Percentiles rank a stretch among this genome's conserved stretches.
Evolutionary conservation across 2,888 invertebrate genomes (phyloP).

Genomic region (Campopleginae sp.): DNA sequence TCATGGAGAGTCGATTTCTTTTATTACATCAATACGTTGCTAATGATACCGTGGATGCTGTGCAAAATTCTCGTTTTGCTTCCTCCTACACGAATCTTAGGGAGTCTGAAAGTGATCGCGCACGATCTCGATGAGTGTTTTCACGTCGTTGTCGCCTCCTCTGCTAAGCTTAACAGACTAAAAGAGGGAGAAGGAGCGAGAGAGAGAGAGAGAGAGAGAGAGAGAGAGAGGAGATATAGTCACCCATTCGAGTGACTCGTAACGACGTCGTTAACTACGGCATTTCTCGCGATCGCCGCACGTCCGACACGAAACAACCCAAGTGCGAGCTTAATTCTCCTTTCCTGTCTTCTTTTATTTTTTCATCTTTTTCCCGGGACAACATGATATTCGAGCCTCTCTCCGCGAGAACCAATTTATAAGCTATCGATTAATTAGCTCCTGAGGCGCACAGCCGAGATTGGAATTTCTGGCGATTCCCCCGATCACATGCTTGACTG

Average conservation of each 20-base stretch:
- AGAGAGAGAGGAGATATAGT: constrained; percentile 41
- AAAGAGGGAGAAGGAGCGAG: neutral
- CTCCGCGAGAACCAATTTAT: constrained; percentile 55
- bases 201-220: constrained; percentile 14
- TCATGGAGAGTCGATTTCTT: neutral
- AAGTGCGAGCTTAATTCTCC: constrained; percentile 59
- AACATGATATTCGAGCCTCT: constrained; percentile 33
- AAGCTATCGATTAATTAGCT: constrained; percentile 66
- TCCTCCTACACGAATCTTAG: constrained; percentile 53
- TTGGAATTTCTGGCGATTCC: constrained; percentile 61
- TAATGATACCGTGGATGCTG: constrained; percentile 22
- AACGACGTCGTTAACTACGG: constrained; percentile 71
- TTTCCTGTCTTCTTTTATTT: constrained; percentile 29
- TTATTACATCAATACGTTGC: neutral
- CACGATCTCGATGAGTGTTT: constrained; percentile 53
- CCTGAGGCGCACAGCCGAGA: constrained; percentile 49
- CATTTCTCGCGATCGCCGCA: constrained; percentile 62
- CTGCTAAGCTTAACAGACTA: constrained; percentile 7
- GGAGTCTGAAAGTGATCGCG: constrained; percentile 41
- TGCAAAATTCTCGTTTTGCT: constrained; percentile 40
- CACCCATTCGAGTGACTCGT: constrained; percentile 64
- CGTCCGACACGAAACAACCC: constrained; percentile 59
- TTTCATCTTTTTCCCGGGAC: constrained; percentile 48
- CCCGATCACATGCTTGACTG: constrained; percentile 50
- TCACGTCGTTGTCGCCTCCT: constrained; percentile 51